phyloP scores from a whole-genome alignment of 1,140 invertebrate genomes.

The Drosophila littoralis region DNA sequence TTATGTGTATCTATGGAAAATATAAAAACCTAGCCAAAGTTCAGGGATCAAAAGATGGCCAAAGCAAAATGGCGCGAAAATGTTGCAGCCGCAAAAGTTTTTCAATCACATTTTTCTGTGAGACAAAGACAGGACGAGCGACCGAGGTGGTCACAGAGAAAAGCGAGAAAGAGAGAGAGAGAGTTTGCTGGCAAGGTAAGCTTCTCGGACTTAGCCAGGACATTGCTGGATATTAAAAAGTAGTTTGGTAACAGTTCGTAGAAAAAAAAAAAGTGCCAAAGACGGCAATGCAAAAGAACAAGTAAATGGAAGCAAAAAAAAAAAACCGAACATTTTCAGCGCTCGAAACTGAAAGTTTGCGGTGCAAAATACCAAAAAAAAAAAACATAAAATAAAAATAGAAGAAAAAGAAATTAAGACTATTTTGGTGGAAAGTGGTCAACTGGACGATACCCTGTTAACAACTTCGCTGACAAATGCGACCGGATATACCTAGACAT shows the following conservation, averaged over 20 bases:
- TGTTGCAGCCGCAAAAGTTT: constrained; percentile 64
- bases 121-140: constrained; percentile 33
- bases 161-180: background rate
- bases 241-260: constrained; percentile 35
- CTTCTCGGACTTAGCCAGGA: constrained; percentile 16
- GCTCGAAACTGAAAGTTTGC: constrained; percentile 66
- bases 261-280: constrained; percentile 18
- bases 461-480: too few relatives aligned
- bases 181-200: constrained; percentile 1
- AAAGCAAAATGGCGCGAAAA: constrained; percentile 58
- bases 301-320: constrained; percentile 23
- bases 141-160: constrained; percentile 2
- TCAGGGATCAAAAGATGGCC: constrained; percentile 49
- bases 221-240: constrained; percentile 63
- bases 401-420: too few relatives aligned
- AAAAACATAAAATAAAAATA: too few relatives aligned
- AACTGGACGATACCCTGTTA: background rate
- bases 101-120: constrained; percentile 63
- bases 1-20: background rate
- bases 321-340: constrained; percentile 35
- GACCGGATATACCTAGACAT: too few relatives aligned
- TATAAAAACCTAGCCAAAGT: constrained; percentile 14
- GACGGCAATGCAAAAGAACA: constrained; percentile 25
- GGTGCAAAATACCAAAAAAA: constrained; percentile 8
- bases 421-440: too few relatives aligned